Evolutionary conservation across 2,888 invertebrate species (phyloP).

Genomic region (Dusona sp.): DNA sequence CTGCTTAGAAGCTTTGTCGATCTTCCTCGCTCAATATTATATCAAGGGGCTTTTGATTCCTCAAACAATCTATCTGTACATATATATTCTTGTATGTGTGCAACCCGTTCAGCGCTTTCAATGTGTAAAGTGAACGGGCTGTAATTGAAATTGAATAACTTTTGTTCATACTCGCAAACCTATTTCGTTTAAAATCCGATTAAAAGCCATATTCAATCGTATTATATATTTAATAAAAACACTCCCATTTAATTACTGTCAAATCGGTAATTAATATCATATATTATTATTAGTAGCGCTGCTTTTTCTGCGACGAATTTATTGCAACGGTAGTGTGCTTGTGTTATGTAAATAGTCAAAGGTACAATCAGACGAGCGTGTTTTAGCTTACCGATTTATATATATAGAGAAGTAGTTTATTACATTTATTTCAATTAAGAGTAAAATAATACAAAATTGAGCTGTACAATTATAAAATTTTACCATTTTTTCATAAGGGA

Average conservation of each 20-base stretch:
- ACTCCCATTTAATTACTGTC: not conserved
- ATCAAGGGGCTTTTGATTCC: constrained; percentile 40
- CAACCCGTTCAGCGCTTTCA: constrained; percentile 16
- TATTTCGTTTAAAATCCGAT: not conserved
- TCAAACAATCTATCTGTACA: constrained; percentile 19
- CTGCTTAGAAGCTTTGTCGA: constrained; percentile 44
- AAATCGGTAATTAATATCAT: not conserved
- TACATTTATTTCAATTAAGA: no score
- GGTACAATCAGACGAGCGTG: not conserved
- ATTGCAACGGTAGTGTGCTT: not conserved
- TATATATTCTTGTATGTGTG: not conserved
- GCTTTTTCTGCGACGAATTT: not conserved
- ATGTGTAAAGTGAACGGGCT: not conserved
- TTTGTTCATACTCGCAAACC: constrained; percentile 19
- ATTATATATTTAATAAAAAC: not conserved
- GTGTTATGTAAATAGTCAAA: not conserved
- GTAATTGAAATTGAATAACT: constrained; percentile 44
- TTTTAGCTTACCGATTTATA: no score
- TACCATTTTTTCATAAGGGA: not conserved
- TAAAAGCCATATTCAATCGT: not conserved
- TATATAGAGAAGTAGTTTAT: no score
- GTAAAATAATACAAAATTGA: no score
- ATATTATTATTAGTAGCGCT: not conserved
- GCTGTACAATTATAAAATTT: no score
- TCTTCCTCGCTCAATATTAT: constrained; percentile 47